phyloP scores from a whole-genome alignment of 92 coral and sea anemone species.

The Porites lobata region DNA sequence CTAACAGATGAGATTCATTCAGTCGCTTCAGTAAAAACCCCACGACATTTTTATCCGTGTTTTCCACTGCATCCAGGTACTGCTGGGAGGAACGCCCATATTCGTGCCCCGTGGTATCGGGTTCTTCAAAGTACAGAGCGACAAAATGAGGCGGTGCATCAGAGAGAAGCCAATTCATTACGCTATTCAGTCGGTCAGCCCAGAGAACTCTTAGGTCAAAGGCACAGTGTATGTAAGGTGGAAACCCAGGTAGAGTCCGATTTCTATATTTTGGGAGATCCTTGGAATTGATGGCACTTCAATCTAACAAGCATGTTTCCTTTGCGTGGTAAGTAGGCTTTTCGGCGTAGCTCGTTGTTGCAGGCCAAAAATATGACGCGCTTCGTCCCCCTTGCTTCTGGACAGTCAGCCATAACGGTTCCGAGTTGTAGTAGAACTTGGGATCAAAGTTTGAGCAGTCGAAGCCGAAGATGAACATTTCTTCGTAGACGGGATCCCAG shows the following conservation, averaged over 20 bases:
- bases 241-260: conserved; percentile 69
- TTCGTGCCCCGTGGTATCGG: conserved; percentile 78
- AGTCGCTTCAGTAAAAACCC: conserved; percentile 82
- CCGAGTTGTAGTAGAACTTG: conserved; percentile 83
- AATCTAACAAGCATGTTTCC: conserved; percentile 59
- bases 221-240: conserved; percentile 76
- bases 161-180: conserved; percentile 69
- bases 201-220: conserved; percentile 64
- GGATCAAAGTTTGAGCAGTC: conserved; percentile 89
- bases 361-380: conserved; percentile 93
- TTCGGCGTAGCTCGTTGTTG: conserved; percentile 71
- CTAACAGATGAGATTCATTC: conserved; percentile 62
- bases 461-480: conserved; percentile 68
- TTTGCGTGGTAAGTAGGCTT: conserved; percentile 79
- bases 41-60: conserved; percentile 78
- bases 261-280: conserved; percentile 59
- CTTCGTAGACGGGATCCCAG: conserved; percentile 90
- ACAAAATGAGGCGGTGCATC: conserved; percentile 84
- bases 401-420: conserved; percentile 91
- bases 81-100: conserved; percentile 65
- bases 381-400: conserved; percentile 89
- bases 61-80: conserved; percentile 62
- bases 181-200: conserved; percentile 70
- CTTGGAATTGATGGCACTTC: conserved; percentile 55
- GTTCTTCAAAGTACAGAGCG: conserved; percentile 71